Evolutionary conservation across 2,113 vertebrate species (phyloP).

Genomic region (Gymnobelideus leadbeateri): DNA sequence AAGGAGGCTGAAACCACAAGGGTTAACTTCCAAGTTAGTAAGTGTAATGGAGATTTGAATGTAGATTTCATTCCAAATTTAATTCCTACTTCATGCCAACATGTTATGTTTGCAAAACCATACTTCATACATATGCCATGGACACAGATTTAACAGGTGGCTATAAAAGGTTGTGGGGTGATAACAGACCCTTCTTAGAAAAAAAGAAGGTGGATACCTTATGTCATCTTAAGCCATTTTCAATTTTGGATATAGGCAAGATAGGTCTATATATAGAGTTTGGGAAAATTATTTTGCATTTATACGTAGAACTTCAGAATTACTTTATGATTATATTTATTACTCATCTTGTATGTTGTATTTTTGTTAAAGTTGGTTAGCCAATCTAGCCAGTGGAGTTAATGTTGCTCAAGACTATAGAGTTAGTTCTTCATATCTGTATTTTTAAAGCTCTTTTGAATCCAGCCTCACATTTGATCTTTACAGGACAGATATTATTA

Average conservation of each 20-base stretch:
- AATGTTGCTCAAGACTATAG: neutral
- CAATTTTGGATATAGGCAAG: neutral
- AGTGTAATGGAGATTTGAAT: neutral
- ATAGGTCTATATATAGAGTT: neutral
- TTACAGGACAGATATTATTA: neutral
- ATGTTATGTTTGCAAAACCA: neutral
- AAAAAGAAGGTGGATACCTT: neutral
- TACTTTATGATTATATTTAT: neutral
- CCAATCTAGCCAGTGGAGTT: neutral
- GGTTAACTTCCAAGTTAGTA: neutral
- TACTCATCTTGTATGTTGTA: neutral
- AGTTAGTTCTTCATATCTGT: neutral
- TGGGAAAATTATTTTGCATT: neutral
- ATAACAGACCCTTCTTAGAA: neutral
- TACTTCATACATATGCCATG: neutral
- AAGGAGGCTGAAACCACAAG: neutral
- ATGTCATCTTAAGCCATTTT: neutral
- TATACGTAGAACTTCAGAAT: neutral
- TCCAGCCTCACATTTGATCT: neutral
- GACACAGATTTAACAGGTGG: neutral
- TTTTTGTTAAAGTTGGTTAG: neutral
- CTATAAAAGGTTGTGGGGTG: neutral
- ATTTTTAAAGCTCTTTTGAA: neutral
- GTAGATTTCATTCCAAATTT: neutral
- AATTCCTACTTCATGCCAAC: neutral